Conservation (phyloP, 2,113 vertebrate species). For the Triplophysa siluroides region DNA sequence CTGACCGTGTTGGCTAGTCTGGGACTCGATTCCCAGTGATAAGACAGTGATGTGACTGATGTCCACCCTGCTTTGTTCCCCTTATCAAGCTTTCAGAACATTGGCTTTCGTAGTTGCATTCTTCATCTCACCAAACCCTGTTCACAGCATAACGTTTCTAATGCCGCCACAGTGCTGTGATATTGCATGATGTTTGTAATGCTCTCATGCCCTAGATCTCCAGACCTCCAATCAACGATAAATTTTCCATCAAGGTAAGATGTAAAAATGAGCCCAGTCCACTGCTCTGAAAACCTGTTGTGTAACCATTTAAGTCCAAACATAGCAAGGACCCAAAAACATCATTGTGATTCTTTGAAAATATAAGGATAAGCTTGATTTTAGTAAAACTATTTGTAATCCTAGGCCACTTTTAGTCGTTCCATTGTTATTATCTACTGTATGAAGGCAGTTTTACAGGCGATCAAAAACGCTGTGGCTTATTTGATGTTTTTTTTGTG, state of each 20-base stretch:
- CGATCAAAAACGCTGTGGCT: too few relatives aligned
- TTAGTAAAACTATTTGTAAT: not conserved
- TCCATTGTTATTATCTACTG: not conserved
- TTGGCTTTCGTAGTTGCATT: constrained; percentile 16
- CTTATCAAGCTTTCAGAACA: not conserved
- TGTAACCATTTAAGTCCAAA: constrained; percentile 25
- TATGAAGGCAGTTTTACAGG: not conserved
- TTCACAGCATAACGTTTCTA: not conserved
- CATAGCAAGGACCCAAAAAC: not conserved
- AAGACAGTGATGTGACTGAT: not conserved
- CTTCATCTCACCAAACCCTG: constrained; percentile 18
- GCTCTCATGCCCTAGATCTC: constrained; percentile 77
- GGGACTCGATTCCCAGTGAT: not conserved
- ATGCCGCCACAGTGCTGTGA: constrained; percentile 46
- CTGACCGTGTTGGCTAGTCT: not conserved
- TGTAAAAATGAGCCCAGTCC: constrained; percentile 9
- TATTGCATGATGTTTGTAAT: constrained; percentile 74
- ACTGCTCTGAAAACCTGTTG: constrained; percentile 27
- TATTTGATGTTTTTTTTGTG: not conserved
- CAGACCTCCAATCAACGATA: constrained; percentile 75
- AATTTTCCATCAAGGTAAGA: constrained; percentile 76
- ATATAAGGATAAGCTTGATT: not conserved
- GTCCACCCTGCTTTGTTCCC: constrained; percentile 15
- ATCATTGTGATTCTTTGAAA: constrained; percentile 1
- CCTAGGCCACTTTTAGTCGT: not conserved